Base-by-base conservation (phyloP, 1,140 invertebrate genomes). In the Apis florea region DNA sequence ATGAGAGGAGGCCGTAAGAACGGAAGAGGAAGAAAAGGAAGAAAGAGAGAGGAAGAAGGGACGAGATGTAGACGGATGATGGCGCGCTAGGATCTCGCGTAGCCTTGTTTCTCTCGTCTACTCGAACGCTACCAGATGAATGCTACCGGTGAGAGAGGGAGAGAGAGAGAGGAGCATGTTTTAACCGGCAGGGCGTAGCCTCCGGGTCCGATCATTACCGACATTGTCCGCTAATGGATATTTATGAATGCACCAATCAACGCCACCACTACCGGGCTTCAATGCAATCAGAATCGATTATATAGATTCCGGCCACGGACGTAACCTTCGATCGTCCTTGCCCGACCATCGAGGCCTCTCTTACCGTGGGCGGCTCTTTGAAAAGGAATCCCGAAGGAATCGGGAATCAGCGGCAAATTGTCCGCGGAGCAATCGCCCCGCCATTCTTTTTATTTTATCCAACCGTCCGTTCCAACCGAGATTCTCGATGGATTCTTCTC, bases 241-340 rank as follows among this genome's bases (percentile, higher is more conserved):
- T 93, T 93, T 93, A 93, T 94, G 93, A 94, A 94, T 94, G 91
- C 91, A 89, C 91, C 92, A 93, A 94, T 94, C 93, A 93, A 91
- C 91, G 89, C 89, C 79, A 89, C 90, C 88, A 93, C 93, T 94
- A 93, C 93, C 84, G 93, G 93, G 91, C 92, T 93, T 94, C 92
- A 93, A 93, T 93, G 93, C 91, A 93, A 94, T 93, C 93, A 93
- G 90, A 93, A 94, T 93, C 92, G 92, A 94, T 93, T 93, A 93
- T 93, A 91, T 90, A 90, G 88, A 90, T 90, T 90, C 83, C 77
- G 61, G 80, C 40, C 73, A 69, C 71, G 73, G 74, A 78, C 59
- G 64, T 56, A 82, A 84, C 83, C 83, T 87, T 87, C 85, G 85
- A 70, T 72, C 78, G 85, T 87, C 86, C 86, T 87, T 86, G 85